These are phyloP conservation scores for Bos taurus DNA, from an alignment of 2,113 vertebrate genomes.

Conservation along the genomic window ARS-UCD2.0 NC_037331.1:23743501-23744000, in stretches of 20 bases:
- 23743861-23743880: background rate
- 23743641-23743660: background rate
- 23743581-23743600: background rate
- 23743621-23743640: background rate
- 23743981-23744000: background rate
- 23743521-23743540: background rate
- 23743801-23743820: background rate
- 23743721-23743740: background rate
- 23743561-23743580: background rate
- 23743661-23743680: background rate
- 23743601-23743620: background rate
- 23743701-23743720: background rate
- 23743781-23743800: background rate
- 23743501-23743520: background rate
- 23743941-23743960: background rate
- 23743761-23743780: background rate
- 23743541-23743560: background rate
- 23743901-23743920: background rate
- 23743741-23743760: background rate
- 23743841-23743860: background rate
- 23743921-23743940: background rate
- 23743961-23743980: background rate
- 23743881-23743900: background rate
- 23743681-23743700: background rate
- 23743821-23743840: background rate